Base-by-base conservation (phyloP, 2,797 vertebrate species). In the Spheniscus humboldti region DNA sequence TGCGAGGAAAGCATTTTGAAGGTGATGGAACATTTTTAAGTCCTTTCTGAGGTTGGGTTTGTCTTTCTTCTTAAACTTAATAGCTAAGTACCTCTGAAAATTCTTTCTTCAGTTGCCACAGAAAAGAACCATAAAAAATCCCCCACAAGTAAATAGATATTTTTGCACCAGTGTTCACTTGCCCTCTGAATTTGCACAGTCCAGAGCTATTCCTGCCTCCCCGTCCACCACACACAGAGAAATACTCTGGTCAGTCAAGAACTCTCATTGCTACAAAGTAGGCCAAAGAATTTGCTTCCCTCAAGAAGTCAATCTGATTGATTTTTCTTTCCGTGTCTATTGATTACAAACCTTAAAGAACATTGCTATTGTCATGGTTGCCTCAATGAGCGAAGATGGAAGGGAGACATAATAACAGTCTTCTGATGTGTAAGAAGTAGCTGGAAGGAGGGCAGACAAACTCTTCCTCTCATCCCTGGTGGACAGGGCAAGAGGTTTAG, bases 291-390 rank as follows among this genome's bases (percentile, higher is more conserved):
- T 86, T 86, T 2, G 4, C 30, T 91, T 91, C 35, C 66, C 66
- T 81, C 43, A 59, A 57, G 62, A 75, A 37, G 20, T 91, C 92
- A 89, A 96, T 80, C 74, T 53, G 60, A 95, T 93, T 79, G 93
- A 96, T 96, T 95, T 95, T 91, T 71, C 62, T 89, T 94, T 93
- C 88, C 3, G 2, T 43, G 39, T 35, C 39, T 71, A 60, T 92
- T 39, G 86, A 92, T 85, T 85, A 79, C 47, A 94, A 87, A 73
- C 59, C 37, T 79, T 33, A 73, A 90, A 87, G 90, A 92, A 94
- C 86, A 84, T 95, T 88, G 79, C 77, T 90, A 78, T 68, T 94
- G 91, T 86, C 91, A 77, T 15, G 59, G 84, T 62, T 91, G 78
- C 56, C 60, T 94, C 95, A 92, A 33, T 73, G 91, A 91, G 60